Evolutionary conservation across 1,140 invertebrate species (phyloP), one percentile per base, ranked within the genome.

Genomic region (Sminthurinus signatus): DNA sequence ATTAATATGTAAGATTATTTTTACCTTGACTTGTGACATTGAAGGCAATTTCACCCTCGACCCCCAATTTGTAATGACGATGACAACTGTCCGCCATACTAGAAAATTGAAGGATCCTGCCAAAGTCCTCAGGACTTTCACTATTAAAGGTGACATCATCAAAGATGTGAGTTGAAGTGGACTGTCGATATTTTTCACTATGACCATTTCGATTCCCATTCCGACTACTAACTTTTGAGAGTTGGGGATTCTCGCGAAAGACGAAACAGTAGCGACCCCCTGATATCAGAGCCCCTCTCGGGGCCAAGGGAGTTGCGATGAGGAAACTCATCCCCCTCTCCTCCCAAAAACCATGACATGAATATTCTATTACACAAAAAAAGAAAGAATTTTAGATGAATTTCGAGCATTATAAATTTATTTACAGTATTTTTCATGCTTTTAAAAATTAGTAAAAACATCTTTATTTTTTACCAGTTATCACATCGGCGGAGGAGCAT

Each of bases 321-420:
- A 90, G 81, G 76, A 84, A 89, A 67, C 86, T 85, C 14, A 84
- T 85, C 39, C 81, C 81, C 56, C 83, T 84, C 69, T 82, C 81
- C 73, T 81, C 78, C 88, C 88, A 91, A 67, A 83, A 83, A 65
- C 88, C 89, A 74, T 90, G 87, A 77, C 89, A 91, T 1, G 86
- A 87, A 77, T 91, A 92, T 68, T 85, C 89, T 91, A 78, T 12
- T 79, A 78, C 5, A 5, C 5, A 36, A 36, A 36, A 5, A 36
- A 5, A 36, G 5, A 36, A 36, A 36, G 32, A 15, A 36, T 36
- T 36, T 36, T 36, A 8, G 5, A 8, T 36, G 32, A 8, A 36
- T 8, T 8, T 15, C 5, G 32, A 36, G 15, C 32, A 8, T 36
- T 50, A 54, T 27, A 17, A 55, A 21, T 2, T 28, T 27, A 21